Percentiles rank a stretch among this genome's conserved stretches.
Evolutionary conservation across 53 echinoderm and acorn worm species (phyloP).

Genomic region (Echinarachnius parma): DNA sequence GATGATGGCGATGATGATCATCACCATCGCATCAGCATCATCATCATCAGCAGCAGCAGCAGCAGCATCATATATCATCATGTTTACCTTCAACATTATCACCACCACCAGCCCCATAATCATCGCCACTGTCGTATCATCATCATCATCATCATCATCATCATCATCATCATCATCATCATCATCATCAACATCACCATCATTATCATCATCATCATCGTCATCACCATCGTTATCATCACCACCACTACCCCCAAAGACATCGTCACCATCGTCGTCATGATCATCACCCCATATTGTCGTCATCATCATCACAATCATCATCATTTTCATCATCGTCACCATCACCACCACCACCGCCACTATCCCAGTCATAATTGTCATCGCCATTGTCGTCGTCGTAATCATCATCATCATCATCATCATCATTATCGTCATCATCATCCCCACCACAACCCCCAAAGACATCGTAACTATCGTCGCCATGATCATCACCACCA

Average conservation of each 20-base stretch:
- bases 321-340: conserved; percentile 4
- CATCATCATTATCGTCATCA: background rate
- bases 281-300: background rate
- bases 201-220: background rate
- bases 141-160: background rate
- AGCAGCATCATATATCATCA: background rate
- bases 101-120: too few relatives aligned
- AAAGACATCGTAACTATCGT: background rate
- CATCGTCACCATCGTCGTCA: background rate
- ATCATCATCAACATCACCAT: background rate
- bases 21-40: background rate
- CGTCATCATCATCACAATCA: background rate
- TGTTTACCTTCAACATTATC: too few relatives aligned
- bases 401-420: background rate
- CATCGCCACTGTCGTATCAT: too few relatives aligned
- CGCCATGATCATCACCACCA: background rate
- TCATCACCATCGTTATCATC: background rate
- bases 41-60: too few relatives aligned
- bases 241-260: background rate
- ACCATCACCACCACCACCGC: background rate
- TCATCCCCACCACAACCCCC: background rate
- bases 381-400: background rate
- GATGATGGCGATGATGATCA: background rate
- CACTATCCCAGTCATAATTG: background rate
- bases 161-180: background rate